phyloP scores from a whole-genome alignment of 2,113 vertebrate species.

The Alethe diademata region DNA sequence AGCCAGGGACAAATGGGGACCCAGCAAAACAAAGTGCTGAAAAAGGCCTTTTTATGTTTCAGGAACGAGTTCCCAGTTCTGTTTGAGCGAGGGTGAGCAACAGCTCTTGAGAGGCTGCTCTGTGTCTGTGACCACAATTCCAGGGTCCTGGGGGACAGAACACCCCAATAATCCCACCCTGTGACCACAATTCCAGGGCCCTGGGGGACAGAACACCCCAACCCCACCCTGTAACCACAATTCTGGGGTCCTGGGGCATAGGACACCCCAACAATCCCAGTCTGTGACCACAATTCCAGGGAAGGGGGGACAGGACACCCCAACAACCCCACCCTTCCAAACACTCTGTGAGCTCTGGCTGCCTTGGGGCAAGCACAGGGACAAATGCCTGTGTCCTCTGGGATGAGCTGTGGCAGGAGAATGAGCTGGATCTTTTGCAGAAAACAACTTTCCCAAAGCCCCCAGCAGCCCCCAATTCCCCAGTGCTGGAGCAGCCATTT shows the following conservation, averaged over 20 bases:
- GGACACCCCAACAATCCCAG: too few relatives aligned
- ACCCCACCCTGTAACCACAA: too few relatives aligned
- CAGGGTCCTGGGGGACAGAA: background rate
- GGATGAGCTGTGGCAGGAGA: background rate
- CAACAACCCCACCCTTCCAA: background rate
- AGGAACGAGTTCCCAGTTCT: background rate
- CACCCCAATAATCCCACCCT: background rate
- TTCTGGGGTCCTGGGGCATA: background rate
- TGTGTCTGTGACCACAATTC: too few relatives aligned
- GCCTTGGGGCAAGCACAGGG: background rate
- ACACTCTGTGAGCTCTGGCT: background rate
- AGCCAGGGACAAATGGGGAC: background rate
- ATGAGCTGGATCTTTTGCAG: background rate
- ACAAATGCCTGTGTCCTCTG: background rate
- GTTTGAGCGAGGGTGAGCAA: background rate
- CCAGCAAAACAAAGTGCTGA: background rate
- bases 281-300: background rate
- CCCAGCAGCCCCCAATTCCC: background rate
- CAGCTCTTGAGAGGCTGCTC: background rate
- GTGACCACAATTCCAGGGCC: too few relatives aligned
- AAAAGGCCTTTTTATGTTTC: background rate
- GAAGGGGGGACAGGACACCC: accelerated
- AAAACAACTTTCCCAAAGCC: background rate
- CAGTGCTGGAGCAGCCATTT: background rate
- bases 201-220: background rate